phyloP scores from a whole-genome alignment of 2,797 vertebrate species.

The Champsocephalus esox region DNA sequence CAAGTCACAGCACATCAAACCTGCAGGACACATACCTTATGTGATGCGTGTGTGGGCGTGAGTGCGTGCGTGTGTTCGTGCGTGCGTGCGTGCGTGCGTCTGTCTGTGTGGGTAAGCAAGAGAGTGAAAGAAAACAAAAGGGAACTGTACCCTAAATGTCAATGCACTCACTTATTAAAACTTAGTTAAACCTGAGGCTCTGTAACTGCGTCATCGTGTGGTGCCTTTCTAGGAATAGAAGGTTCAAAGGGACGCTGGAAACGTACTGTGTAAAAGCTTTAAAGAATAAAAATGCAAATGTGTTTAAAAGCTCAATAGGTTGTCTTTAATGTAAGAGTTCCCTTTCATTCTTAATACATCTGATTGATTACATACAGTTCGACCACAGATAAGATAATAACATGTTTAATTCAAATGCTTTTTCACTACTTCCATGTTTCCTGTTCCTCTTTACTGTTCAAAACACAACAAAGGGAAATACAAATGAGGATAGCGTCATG shows the following conservation, averaged over 20 bases:
- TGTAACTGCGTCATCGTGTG: not conserved
- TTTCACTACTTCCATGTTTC: not conserved
- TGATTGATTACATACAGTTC: not conserved
- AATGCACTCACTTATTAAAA: not conserved
- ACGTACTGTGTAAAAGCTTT: not conserved
- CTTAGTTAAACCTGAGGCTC: not conserved
- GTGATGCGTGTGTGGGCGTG: not conserved
- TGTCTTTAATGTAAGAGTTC: not conserved
- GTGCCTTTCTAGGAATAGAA: not conserved
- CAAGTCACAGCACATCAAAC: conserved; percentile 61
- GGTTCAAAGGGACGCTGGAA: not conserved
- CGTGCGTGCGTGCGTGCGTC: not conserved
- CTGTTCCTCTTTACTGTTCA: not conserved
- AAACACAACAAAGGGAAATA: not conserved
- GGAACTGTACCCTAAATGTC: not conserved
- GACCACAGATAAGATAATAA: not conserved
- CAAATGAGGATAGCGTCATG: too few species aligned
- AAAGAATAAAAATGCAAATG: not conserved
- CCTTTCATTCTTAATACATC: not conserved
- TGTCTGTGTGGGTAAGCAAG: not conserved
- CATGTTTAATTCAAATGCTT: not conserved
- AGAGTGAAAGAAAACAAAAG: not conserved
- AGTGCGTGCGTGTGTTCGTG: not conserved
- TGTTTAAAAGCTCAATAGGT: not conserved
- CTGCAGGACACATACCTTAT: conserved; percentile 41